These are phyloP conservation scores for Colaptes auratus DNA, from an alignment of 2,113 vertebrate species.

Conservation along the genomic window DNA sequence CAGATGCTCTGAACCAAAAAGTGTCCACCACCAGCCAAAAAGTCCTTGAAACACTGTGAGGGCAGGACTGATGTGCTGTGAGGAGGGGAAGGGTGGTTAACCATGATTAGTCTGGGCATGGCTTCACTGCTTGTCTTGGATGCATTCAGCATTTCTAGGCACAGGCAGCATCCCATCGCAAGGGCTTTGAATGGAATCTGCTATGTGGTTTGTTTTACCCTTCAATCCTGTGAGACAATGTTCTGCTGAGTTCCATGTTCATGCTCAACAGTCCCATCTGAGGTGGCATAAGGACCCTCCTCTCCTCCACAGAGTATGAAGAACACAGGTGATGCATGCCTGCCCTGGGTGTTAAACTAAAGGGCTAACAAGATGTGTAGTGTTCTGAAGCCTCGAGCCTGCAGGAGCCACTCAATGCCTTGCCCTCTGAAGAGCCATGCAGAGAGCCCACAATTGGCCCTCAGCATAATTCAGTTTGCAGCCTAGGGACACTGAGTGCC, in stretches of 20 bases:
- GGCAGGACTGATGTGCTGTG: background rate
- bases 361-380: background rate
- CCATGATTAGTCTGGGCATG: background rate
- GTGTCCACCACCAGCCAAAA: background rate
- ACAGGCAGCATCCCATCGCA: background rate
- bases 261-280: background rate
- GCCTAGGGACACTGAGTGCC: background rate
- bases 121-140: background rate
- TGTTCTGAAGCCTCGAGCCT: background rate
- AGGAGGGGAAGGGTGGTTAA: background rate
- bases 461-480: background rate
- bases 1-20: background rate
- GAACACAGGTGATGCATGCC: background rate
- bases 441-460: background rate
- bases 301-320: background rate
- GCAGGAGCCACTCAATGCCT: background rate
- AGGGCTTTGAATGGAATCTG: background rate
- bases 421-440: background rate
- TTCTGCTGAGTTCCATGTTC: background rate
- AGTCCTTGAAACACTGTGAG: background rate
- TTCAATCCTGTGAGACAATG: background rate
- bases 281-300: background rate
- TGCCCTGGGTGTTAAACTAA: background rate
- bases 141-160: background rate
- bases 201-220: background rate